phyloP scores from a whole-genome alignment of 2,797 vertebrate species.

The Phalloptychus januarius region DNA sequence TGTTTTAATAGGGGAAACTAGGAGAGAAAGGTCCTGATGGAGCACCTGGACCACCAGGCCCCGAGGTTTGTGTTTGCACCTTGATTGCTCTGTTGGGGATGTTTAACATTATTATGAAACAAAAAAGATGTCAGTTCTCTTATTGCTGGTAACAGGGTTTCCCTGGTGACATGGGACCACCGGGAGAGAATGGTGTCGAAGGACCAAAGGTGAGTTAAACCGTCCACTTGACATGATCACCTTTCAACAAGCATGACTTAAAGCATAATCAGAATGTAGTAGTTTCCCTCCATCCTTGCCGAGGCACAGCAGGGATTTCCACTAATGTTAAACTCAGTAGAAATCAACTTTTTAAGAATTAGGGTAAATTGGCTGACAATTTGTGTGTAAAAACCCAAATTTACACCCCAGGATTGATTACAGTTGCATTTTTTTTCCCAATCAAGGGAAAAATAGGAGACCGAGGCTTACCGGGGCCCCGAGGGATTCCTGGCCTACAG shows the following conservation, averaged over 20 bases:
- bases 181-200: slow-evolving; percentile 94
- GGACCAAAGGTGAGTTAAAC: slow-evolving; percentile 89
- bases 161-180: slow-evolving; percentile 96
- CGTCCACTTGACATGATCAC: neutral
- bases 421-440: slow-evolving; percentile 17
- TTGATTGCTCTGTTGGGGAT: slow-evolving; percentile 1
- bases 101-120: neutral
- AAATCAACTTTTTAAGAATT: neutral
- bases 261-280: slow-evolving; percentile 4
- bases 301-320: neutral
- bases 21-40: slow-evolving; percentile 92
- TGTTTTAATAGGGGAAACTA: slow-evolving; percentile 82
- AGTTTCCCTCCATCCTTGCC: neutral
- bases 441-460: slow-evolving; percentile 90
- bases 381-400: slow-evolving; percentile 10
- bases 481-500: slow-evolving; percentile 90
- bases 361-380: slow-evolving; percentile 6
- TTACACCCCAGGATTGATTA: slow-evolving; percentile 22
- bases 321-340: neutral
- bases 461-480: slow-evolving; percentile 94
- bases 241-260: neutral
- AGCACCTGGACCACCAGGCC: slow-evolving; percentile 88
- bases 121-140: neutral
- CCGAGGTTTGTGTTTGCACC: slow-evolving; percentile 84
- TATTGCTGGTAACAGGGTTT: slow-evolving; percentile 86